These are phyloP conservation scores for Eremobia ochroleuca DNA, from an alignment of 2,888 invertebrate genomes.

Conservation along the genomic window DNA sequence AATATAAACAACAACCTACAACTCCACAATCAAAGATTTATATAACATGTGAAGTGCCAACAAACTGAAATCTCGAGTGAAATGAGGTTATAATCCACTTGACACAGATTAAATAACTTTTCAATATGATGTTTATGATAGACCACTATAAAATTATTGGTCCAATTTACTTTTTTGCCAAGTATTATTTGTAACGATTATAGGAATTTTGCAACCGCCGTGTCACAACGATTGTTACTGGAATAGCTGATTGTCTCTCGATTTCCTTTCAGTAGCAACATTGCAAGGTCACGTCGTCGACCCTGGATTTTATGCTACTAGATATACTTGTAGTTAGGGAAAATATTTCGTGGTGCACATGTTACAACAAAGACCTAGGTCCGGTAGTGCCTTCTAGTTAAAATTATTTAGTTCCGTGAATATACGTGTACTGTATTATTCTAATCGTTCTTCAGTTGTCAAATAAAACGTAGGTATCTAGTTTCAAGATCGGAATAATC, in stretches of 20 bases:
- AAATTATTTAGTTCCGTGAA: constrained; percentile 52
- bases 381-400: constrained; percentile 33
- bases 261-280: constrained; percentile 79
- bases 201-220: constrained; percentile 76
- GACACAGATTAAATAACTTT: constrained; percentile 68
- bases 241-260: constrained; percentile 76
- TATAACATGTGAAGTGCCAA: constrained; percentile 25
- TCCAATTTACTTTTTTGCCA: constrained; percentile 55
- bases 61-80: constrained; percentile 39
- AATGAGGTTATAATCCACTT: constrained; percentile 65
- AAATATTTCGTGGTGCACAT: constrained; percentile 52
- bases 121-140: constrained; percentile 58
- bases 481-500: constrained; percentile 49
- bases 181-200: constrained; percentile 67
- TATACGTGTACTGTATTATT: constrained; percentile 56
- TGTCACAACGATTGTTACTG: constrained; percentile 77
- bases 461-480: constrained; percentile 43
- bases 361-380: constrained; percentile 53
- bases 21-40: neutral
- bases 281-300: constrained; percentile 73
- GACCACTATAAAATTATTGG: constrained; percentile 54
- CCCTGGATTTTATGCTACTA: constrained; percentile 70
- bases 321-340: constrained; percentile 65
- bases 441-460: constrained; percentile 42
- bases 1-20: neutral